Percentiles rank a stretch among this genome's conserved stretches.
Evolutionary conservation across 2,888 invertebrate species (phyloP).

Genomic region (Melipona beecheii): DNA sequence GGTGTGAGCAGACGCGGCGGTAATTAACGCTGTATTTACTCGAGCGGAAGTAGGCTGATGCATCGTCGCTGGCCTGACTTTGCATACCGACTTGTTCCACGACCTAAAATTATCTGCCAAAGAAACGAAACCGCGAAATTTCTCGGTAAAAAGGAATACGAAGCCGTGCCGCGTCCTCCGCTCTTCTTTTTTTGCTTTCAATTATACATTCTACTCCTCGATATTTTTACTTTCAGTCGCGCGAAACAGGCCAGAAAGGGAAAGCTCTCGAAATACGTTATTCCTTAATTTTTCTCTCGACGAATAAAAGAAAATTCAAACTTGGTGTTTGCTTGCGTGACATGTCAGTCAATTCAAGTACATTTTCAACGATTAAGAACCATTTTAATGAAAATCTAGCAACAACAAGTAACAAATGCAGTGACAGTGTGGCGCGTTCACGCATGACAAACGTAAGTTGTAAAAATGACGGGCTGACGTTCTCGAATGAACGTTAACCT

Average conservation of each 20-base stretch:
- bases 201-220: slow-evolving; percentile 8
- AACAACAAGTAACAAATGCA: not conserved
- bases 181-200: slow-evolving; percentile 6
- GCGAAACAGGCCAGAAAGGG: not conserved
- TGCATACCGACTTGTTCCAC: slow-evolving; percentile 41
- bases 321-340: no score
- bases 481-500: slow-evolving; percentile 50
- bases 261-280: not conserved
- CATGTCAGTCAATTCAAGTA: no score
- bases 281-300: not conserved
- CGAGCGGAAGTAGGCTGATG: slow-evolving; percentile 73
- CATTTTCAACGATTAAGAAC: not conserved
- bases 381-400: not conserved
- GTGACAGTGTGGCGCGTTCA: not conserved
- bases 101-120: slow-evolving; percentile 55
- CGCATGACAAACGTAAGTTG: not conserved
- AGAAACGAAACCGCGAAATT: slow-evolving; percentile 43
- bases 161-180: slow-evolving; percentile 10
- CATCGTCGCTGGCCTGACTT: slow-evolving; percentile 45
- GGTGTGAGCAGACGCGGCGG: slow-evolving; percentile 72
- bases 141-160: slow-evolving; percentile 22
- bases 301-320: no score
- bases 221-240: not conserved
- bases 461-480: not conserved
- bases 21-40: slow-evolving; percentile 79